Conservation (phyloP, 2,888 invertebrate genomes). For the Molorchus minor region DNA sequence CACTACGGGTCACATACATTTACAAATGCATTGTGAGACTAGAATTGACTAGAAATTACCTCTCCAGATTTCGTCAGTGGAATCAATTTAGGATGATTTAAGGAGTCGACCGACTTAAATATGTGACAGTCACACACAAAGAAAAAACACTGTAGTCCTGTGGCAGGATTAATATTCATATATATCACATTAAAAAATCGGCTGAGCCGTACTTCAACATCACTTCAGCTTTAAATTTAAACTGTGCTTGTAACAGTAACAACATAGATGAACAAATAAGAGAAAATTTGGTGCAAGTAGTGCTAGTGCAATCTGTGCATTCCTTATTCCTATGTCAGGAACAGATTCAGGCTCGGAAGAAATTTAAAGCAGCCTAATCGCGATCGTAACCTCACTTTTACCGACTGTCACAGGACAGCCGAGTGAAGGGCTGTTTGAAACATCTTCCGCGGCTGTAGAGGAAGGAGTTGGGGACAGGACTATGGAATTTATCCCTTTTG, state of each 20-base stretch:
- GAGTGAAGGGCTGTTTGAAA: slow-evolving; percentile 10
- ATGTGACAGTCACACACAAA: slow-evolving; percentile 47
- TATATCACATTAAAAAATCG: slow-evolving; percentile 57
- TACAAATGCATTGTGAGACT: slow-evolving; percentile 37
- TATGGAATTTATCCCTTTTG: slow-evolving; percentile 52
- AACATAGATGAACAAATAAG: slow-evolving; percentile 28
- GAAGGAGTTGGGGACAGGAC: slow-evolving; percentile 37
- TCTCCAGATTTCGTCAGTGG: slow-evolving; percentile 5
- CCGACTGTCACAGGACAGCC: no score
- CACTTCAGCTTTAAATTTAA: slow-evolving; percentile 41
- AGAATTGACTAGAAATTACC: slow-evolving; percentile 44
- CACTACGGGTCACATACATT: slow-evolving; percentile 33
- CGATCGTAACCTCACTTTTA: background rate
- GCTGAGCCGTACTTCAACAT: slow-evolving; percentile 45
- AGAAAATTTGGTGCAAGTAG: slow-evolving; percentile 44
- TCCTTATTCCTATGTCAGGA: slow-evolving; percentile 43
- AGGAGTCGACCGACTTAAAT: slow-evolving; percentile 51
- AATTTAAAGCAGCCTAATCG: background rate
- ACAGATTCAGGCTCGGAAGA: slow-evolving; percentile 28
- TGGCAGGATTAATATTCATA: slow-evolving; percentile 52
- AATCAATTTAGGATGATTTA: slow-evolving; percentile 40
- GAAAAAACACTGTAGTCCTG: slow-evolving; percentile 49
- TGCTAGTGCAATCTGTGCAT: slow-evolving; percentile 46
- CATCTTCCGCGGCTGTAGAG: slow-evolving; percentile 24
- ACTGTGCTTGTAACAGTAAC: slow-evolving; percentile 29